These are phyloP conservation scores for Pedetes capensis DNA, from an alignment of 2,113 vertebrate species.

Conservation along the genomic window DNA sequence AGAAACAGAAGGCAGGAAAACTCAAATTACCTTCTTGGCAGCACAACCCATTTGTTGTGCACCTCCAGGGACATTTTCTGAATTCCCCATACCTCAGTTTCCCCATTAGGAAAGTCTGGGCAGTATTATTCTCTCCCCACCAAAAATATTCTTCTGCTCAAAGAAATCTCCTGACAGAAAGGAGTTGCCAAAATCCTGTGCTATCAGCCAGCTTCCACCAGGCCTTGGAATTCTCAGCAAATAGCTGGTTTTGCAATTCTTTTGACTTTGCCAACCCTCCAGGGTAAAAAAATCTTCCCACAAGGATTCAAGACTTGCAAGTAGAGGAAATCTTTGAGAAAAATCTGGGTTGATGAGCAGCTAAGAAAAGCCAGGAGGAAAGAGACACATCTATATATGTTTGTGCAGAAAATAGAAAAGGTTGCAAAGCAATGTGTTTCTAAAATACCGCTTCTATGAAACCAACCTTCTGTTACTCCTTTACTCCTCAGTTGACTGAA, in stretches of 20 bases:
- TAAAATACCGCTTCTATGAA: slow-evolving; percentile 60
- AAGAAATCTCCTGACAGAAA: slow-evolving; percentile 44
- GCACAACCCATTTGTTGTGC: not conserved
- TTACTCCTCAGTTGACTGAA: not conserved
- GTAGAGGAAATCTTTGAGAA: slow-evolving; percentile 72
- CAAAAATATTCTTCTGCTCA: not conserved
- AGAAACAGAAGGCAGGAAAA: slow-evolving; percentile 29
- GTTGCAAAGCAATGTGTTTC: slow-evolving; percentile 45
- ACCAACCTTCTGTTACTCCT: slow-evolving; percentile 57
- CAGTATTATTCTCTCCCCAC: not conserved
- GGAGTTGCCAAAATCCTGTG: slow-evolving; percentile 57
- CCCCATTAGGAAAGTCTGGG: not conserved
- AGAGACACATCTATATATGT: slow-evolving; percentile 74
- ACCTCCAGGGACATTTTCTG: not conserved
- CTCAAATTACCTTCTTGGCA: not conserved
- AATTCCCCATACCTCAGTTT: not conserved
- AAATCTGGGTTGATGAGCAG: slow-evolving; percentile 78
- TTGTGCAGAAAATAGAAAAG: slow-evolving; percentile 76
- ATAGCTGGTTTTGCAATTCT: slow-evolving; percentile 76
- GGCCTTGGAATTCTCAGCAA: slow-evolving; percentile 67
- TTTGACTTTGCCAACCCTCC: slow-evolving; percentile 70
- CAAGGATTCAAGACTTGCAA: slow-evolving; percentile 59
- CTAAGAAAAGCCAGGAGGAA: slow-evolving; percentile 72
- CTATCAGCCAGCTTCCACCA: slow-evolving; percentile 65
- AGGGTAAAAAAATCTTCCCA: slow-evolving; percentile 64